Evolutionary conservation across 1,140 invertebrate species (phyloP).

Genomic region (Heterodera carotae): DNA sequence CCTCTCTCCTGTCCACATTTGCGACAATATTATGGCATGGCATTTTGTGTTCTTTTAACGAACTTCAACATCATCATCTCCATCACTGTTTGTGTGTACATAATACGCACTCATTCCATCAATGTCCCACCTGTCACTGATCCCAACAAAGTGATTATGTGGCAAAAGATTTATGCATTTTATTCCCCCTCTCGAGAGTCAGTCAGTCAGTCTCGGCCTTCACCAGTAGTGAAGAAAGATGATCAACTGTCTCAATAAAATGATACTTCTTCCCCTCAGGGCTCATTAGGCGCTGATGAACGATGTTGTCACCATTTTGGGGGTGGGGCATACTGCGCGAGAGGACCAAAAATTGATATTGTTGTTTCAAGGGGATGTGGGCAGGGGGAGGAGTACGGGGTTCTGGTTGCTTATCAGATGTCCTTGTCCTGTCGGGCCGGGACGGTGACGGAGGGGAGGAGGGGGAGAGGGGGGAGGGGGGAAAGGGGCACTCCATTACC

Average conservation of each 20-base stretch:
- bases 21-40: too few relatives aligned
- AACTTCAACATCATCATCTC: too few relatives aligned
- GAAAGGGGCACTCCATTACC: neutral
- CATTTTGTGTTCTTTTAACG: neutral
- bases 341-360: constrained; percentile 12
- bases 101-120: neutral
- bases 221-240: neutral
- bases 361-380: neutral
- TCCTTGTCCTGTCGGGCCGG: constrained; percentile 1
- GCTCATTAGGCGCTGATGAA: constrained; percentile 2
- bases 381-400: too few relatives aligned
- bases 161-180: neutral
- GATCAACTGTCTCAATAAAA: constrained; percentile 5
- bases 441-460: neutral
- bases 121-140: neutral
- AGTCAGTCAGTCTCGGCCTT: neutral
- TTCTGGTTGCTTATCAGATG: constrained; percentile 7
- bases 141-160: neutral
- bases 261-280: neutral
- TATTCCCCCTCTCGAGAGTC: neutral
- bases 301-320: constrained; percentile 15
- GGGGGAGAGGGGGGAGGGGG: neutral
- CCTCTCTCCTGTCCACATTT: neutral
- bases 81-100: neutral
- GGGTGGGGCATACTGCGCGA: neutral